Evolutionary conservation across 1,140 invertebrate genomes (phyloP).

Genomic region (Caenorhabditis briggsae): DNA sequence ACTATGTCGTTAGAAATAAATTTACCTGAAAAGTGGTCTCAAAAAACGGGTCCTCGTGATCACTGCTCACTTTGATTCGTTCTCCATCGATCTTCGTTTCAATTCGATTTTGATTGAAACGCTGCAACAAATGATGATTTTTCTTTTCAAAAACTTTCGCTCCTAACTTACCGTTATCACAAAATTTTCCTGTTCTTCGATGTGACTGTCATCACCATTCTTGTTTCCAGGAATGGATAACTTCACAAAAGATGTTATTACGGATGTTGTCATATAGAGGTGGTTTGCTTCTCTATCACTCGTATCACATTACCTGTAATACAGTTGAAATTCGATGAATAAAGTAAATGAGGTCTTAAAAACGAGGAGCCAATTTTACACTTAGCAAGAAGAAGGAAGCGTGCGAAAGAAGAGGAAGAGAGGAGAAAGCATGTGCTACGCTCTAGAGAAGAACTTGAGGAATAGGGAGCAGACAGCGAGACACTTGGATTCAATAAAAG

Average conservation of each 20-base stretch:
- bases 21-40: background rate
- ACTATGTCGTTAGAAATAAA: no score
- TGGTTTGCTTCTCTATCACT: background rate
- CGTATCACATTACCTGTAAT: background rate
- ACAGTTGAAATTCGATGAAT: background rate
- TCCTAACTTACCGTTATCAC: background rate
- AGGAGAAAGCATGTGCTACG: no score
- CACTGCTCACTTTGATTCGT: background rate
- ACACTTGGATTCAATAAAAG: no score
- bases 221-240: slow-evolving; percentile 8
- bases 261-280: background rate
- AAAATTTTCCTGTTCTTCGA: background rate
- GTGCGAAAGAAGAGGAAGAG: no score
- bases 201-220: background rate
- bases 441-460: no score
- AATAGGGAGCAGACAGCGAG: no score
- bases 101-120: background rate
- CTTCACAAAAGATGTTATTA: slow-evolving; percentile 13
- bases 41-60: background rate
- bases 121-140: background rate
- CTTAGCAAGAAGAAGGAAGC: no score
- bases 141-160: no score
- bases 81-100: background rate
- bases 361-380: no score
- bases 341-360: background rate